Base-by-base conservation (phyloP, 2,888 invertebrate species). In the Drosophila meridionalis region DNA sequence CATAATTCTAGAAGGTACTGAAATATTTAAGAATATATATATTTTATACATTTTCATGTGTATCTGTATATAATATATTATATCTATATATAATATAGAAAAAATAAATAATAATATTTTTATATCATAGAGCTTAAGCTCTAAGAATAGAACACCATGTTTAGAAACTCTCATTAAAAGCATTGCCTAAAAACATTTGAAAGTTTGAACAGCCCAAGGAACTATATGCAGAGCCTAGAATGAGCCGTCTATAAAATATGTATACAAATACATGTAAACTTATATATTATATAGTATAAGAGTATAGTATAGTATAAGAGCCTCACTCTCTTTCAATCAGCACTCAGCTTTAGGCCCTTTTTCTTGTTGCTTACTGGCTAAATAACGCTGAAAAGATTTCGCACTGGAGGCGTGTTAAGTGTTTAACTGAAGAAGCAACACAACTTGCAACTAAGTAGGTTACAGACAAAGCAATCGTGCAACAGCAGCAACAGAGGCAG, bases 391-490 rank as follows among this genome's bases (percentile, higher is more conserved):
- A 36, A 60, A 30, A 53, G 61, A 67, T 48, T 66, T 70, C 30
- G 47, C 48, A 45, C 61, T 53, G 69, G 55, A 53, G 72, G 69
- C 68, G 65, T 73, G 81, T 74, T 78, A 80, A 82, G 80, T 82
- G 83, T 63, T 86, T 72, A 80, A 82, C 82, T 73, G 58, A 72
- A 70, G 80, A 80, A 73, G 80, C 82, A 82, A 73, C 82, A 78
- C 72, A 76, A 73, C 80, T 70, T 73, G 78, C 69, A 73, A 30
- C 71, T 73, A 83, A 86, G 83, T 86, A 82, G 83, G 83, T 86
- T 86, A 82, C 69, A 83, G 63, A 81, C 86, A 83, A 83, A 70
- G 69, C 85, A 78, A 72, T 76, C 70, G 40, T 77, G 78, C 69
- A 82, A 73, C 78, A 69, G 55, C 60, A 45, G 30, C 74, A 67